Evolutionary conservation across 2,888 invertebrate species (phyloP).

Genomic region (Parnassius mnemosyne): DNA sequence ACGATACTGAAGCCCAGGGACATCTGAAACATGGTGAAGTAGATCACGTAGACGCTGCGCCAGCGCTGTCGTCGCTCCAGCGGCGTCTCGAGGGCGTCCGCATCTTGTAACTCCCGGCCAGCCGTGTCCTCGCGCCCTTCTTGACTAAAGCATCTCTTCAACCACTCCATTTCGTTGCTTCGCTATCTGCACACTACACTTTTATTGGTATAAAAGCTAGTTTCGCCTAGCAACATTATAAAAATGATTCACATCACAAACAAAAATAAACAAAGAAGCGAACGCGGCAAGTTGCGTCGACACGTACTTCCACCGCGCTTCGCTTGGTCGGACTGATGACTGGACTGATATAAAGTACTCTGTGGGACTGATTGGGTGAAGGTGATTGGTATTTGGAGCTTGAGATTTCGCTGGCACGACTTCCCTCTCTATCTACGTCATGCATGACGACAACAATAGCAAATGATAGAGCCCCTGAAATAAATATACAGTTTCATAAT

Average conservation of each 20-base stretch:
- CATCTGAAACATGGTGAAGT: conserved; percentile 95
- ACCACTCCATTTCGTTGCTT: conserved; percentile 50
- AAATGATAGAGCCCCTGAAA: not conserved
- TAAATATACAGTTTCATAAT: no score
- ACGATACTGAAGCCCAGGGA: conserved; percentile 93
- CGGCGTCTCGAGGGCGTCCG: conserved; percentile 81
- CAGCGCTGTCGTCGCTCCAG: conserved; percentile 85
- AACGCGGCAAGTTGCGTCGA: conserved; percentile 22
- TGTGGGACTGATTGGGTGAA: not conserved
- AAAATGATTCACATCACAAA: conserved; percentile 33
- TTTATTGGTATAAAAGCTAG: conserved; percentile 13
- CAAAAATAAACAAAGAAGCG: conserved; percentile 28
- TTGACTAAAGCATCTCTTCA: conserved; percentile 45
- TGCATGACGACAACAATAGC: conserved; percentile 16
- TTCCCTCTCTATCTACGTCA: conserved; percentile 32
- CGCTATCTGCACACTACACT: conserved; percentile 12
- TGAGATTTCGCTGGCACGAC: conserved; percentile 36
- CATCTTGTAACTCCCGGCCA: conserved; percentile 16
- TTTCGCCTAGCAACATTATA: conserved; percentile 12
- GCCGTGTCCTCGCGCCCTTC: conserved; percentile 30
- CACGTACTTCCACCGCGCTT: conserved; percentile 1
- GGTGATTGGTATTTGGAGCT: conserved; percentile 26
- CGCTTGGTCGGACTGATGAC: conserved; percentile 16
- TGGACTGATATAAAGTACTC: conserved; percentile 4
- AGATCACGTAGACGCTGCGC: conserved; percentile 89